Percentiles rank a stretch among this genome's conserved stretches.
Evolutionary conservation across 64 coral and sea anemone genomes (phyloP).

Genomic region (Stichodactyla mertensii): DNA sequence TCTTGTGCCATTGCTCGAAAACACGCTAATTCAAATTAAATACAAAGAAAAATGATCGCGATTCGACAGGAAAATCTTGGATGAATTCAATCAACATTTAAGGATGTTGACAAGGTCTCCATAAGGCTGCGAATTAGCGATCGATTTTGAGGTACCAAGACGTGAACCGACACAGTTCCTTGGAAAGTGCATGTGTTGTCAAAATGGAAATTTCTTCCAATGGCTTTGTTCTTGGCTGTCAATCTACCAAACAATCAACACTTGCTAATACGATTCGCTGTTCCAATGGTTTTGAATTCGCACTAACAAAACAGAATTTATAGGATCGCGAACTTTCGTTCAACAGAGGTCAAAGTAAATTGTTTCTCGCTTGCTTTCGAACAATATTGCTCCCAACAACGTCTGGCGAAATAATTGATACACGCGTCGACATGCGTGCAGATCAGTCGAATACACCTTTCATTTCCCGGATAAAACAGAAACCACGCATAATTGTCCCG

Average conservation of each 20-base stretch:
- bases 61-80: background rate
- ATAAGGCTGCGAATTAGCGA: background rate
- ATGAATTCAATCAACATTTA: background rate
- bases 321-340: slow-evolving; percentile 6
- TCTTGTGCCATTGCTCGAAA: background rate
- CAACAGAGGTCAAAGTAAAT: background rate
- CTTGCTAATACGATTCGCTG: background rate
- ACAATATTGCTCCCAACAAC: background rate
- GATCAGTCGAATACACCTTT: background rate
- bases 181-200: background rate
- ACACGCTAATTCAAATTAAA: background rate
- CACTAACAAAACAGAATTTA: background rate
- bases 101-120: background rate
- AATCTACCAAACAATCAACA: background rate
- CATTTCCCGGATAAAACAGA: background rate
- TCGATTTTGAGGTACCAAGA: background rate
- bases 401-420: no score
- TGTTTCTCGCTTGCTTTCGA: background rate
- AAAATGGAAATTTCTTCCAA: background rate
- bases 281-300: background rate
- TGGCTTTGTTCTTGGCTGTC: slow-evolving; percentile 7
- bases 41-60: background rate
- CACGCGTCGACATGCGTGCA: no score
- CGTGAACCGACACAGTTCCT: background rate
- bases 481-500: background rate